Evolutionary conservation across 2,113 vertebrate species (phyloP).

Genomic region (Solenodon paradoxus): DNA sequence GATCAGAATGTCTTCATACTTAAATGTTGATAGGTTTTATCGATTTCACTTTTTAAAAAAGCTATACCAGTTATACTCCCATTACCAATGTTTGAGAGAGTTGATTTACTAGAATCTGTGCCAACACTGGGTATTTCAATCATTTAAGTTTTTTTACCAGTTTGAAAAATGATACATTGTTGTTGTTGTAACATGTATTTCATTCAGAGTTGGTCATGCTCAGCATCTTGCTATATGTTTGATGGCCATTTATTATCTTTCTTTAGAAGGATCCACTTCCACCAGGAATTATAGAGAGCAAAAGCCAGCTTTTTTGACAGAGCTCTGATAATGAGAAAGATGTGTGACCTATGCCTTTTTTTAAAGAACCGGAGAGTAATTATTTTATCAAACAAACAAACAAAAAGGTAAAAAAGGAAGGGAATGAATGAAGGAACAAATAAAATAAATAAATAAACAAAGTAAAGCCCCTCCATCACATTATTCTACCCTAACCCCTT

Average conservation of each 20-base stretch:
- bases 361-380: too few species aligned
- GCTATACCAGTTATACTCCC: neutral
- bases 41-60: neutral
- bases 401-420: too few species aligned
- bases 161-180: neutral
- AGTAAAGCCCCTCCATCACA: too few species aligned
- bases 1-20: neutral
- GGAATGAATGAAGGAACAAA: too few species aligned
- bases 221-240: neutral
- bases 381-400: too few species aligned
- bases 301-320: neutral
- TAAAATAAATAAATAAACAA: too few species aligned
- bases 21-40: neutral
- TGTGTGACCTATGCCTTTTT: too few species aligned
- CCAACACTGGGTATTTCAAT: neutral
- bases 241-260: neutral
- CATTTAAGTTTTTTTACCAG: neutral
- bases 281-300: neutral
- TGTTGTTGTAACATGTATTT: constrained; percentile 21
- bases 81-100: neutral
- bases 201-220: neutral
- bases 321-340: neutral
- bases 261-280: neutral
- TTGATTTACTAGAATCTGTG: constrained; percentile 20
- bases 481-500: too few species aligned